Base-by-base conservation (phyloP, 2,113 vertebrate species). In the Uropsilus gracilis region DNA sequence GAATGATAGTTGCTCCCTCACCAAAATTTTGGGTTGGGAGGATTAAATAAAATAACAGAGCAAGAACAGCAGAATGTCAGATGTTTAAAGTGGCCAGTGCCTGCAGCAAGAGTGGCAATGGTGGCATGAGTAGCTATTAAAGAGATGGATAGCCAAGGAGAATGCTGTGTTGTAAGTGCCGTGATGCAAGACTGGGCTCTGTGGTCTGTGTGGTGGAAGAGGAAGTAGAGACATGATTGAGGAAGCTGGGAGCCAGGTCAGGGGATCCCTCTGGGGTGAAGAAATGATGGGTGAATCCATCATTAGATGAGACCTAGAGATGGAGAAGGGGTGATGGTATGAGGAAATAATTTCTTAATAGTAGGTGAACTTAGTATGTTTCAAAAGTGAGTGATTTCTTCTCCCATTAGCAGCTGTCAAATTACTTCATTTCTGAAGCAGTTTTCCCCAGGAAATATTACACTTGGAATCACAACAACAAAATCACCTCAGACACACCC, bases 321-420 rank as follows among this genome's bases (percentile, higher is more conserved):
- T 1, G 5, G 18, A 61, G 12, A 22, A 0, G 2, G 18, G 20
- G 0, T 1, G 37, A 34, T 24, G 18, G 3, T 17, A 30, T 34
- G 16, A 14, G 20, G 34, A 84, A 73, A 44, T 32, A 42, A 30
- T 22, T n/a, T 37, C 4, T 0, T 11, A 5, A 42, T 2, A 2
- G 34, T 13, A 2, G 20, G 30, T 55, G 6, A 12, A 46, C 46
- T 3, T 30, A 37, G 14, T 39, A 48, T 14, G n/a, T 55, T 17
- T 42, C 26, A 17, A 59, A 78, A 66, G 42, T 57, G 14, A 77
- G 37, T n/a, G 48, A 24, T 84, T 24, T 37, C 28, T 37, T 84
- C 76, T 64, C 86, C 59, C 34, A 37, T 3, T 39, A 66, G 46
- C 83, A 80, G 77, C 8, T n/a, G 13, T 42, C 48, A 42, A 20